Base-by-base conservation (phyloP, 1,140 invertebrate species). In the Drosophila tropicalis region DNA sequence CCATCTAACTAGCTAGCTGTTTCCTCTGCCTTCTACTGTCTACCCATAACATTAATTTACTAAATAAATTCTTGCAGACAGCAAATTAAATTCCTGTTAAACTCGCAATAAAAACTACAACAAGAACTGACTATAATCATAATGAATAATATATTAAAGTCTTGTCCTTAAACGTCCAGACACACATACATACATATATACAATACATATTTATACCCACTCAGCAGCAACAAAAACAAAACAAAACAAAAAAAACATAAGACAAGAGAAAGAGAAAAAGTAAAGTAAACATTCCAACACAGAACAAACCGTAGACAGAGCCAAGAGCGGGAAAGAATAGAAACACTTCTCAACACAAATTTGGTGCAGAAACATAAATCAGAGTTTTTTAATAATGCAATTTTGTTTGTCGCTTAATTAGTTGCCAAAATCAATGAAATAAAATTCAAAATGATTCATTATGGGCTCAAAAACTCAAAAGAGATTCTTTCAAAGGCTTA, bases 121-220 rank as follows among this genome's bases (percentile, higher is more conserved):
- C 47, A 54, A 22, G 40, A 39, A 22, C 54, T 47, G 51, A 47
- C 54, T 22, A 55, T 70, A 73, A 80, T 73, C 62, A 79, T 65
- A 69, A 79, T 82, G 74, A 79, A 87, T 82, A 79, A 79, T 56
- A 73, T 70, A 87, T 76, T 68, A 79, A 72, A 78, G 56, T 47
- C 55, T 55, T 72, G 47, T 19, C 44, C 19, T 47, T 63, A 36
- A 76, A 63, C 29, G 67, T 17, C 47, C 70, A 72, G 60, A 12
- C 58, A 58, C 17, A 41, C 5, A 25, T 19, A 19, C 10, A 39
- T 19, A 12, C 13, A 36, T 1, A 57, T 5, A 32, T 0, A 54
- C 1, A 6, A n/a, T 44, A 44, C 3, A 47, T 19, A 19, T 19
- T 9, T 47, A 19, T 7, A 19, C 44, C 44, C 44, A 47, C 44